These are phyloP conservation scores for Tenthredo amoena DNA, from an alignment of 2,888 invertebrate species.

Conservation along the genomic window DNA sequence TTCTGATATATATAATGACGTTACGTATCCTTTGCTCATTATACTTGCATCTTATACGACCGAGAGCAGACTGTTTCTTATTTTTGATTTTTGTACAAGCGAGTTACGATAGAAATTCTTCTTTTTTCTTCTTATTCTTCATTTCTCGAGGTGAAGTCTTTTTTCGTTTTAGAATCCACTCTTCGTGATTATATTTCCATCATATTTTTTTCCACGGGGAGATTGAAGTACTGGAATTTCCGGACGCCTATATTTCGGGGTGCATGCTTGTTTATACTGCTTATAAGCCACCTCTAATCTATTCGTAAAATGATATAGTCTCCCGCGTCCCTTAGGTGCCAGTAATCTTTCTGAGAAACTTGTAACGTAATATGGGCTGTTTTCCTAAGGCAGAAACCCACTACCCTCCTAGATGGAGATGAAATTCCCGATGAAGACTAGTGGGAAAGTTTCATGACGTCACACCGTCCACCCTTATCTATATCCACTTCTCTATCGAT, in stretches of 20 bases:
- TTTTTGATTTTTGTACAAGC: background rate
- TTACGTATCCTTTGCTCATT: background rate
- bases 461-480: background rate
- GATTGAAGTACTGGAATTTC: background rate
- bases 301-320: constrained; percentile 26
- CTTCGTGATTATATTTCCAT: background rate
- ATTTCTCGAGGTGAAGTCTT: background rate
- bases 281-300: background rate
- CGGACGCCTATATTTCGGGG: background rate
- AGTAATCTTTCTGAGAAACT: constrained; percentile 38
- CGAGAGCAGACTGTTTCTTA: background rate
- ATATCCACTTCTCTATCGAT: background rate
- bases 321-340: background rate
- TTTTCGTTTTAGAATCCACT: background rate
- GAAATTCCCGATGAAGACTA: constrained; percentile 6
- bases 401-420: background rate
- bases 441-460: constrained; percentile 43
- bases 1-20: background rate
- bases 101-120: background rate
- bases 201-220: background rate
- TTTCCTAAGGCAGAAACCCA: background rate
- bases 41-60: background rate
- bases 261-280: constrained; percentile 22
- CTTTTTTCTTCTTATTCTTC: background rate
- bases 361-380: background rate